A percentile compares a stretch with the other conserved stretches of the same genome.
These are phyloP conservation scores for Epistrophella euchroma DNA, from an alignment of 2,888 invertebrate genomes.

Conservation along the genomic window DNA sequence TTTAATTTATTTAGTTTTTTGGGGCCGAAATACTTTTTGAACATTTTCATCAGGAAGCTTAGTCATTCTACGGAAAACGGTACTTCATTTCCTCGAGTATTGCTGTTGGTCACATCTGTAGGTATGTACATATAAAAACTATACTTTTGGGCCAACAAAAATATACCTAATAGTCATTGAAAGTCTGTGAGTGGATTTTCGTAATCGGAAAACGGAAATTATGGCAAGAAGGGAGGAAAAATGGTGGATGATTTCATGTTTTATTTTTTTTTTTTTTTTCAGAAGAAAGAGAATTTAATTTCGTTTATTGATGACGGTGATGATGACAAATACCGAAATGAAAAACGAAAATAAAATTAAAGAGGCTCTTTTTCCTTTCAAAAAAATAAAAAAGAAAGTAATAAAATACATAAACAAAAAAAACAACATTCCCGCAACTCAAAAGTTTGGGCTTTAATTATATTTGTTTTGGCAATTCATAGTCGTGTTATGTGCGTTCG, in stretches of 20 bases:
- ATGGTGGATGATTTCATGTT: slow-evolving; percentile 5
- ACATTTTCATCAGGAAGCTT: slow-evolving; percentile 3
- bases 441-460: slow-evolving; percentile 39
- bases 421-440: slow-evolving; percentile 19
- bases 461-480: slow-evolving; percentile 51
- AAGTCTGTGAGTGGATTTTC: slow-evolving; percentile 24
- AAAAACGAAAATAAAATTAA: slow-evolving; percentile 23
- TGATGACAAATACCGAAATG: slow-evolving; percentile 54
- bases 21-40: neutral
- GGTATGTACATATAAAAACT: too few species aligned
- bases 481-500: slow-evolving; percentile 39
- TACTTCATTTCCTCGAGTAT: slow-evolving; percentile 23
- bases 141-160: neutral
- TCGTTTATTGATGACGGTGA: slow-evolving; percentile 68
- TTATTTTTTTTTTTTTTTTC: neutral
- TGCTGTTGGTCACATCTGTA: slow-evolving; percentile 27
- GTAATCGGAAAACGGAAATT: slow-evolving; percentile 36
- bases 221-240: neutral
- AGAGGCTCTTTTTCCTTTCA: neutral
- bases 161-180: slow-evolving; percentile 16
- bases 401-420: neutral
- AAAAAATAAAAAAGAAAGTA: neutral
- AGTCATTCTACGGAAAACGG: slow-evolving; percentile 11
- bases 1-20: slow-evolving; percentile 18
- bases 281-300: slow-evolving; percentile 66